These are phyloP conservation scores for Toxonevra muliebris DNA, from an alignment of 2,888 invertebrate genomes.

Conservation along the genomic window DNA sequence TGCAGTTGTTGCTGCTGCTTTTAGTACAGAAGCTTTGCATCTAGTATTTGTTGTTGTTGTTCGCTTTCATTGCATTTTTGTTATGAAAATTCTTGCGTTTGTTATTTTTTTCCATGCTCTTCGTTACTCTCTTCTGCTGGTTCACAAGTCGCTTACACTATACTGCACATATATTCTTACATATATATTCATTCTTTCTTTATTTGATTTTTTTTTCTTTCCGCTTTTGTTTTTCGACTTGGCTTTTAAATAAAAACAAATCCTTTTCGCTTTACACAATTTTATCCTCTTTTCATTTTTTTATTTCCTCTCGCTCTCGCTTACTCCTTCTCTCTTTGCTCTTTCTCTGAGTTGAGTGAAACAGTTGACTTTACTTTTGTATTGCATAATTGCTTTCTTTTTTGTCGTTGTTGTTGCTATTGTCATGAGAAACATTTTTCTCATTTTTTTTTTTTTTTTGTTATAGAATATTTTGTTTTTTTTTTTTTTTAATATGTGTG, in stretches of 20 bases:
- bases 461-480: slow-evolving; percentile 4
- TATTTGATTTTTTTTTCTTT: slow-evolving; percentile 1
- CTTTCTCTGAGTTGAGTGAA: background rate
- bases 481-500: background rate
- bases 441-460: slow-evolving; percentile 3
- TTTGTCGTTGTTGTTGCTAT: background rate
- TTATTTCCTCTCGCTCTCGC: background rate
- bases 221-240: background rate
- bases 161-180: background rate
- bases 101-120: background rate
- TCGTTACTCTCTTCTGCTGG: background rate
- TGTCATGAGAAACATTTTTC: background rate
- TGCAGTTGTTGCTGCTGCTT: no score
- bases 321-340: background rate
- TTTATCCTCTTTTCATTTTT: slow-evolving; percentile 1
- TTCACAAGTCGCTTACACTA: background rate
- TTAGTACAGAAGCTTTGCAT: no score
- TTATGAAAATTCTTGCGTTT: background rate
- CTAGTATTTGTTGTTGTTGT: no score
- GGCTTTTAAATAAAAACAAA: slow-evolving; percentile 7
- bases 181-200: background rate
- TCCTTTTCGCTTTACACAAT: slow-evolving; percentile 12
- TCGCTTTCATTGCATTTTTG: no score
- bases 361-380: slow-evolving; percentile 25
- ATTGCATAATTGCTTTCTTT: slow-evolving; percentile 28